Conservation (phyloP, 53 echinoderm and acorn worm genomes). For the Luidia sarsii region DNA sequence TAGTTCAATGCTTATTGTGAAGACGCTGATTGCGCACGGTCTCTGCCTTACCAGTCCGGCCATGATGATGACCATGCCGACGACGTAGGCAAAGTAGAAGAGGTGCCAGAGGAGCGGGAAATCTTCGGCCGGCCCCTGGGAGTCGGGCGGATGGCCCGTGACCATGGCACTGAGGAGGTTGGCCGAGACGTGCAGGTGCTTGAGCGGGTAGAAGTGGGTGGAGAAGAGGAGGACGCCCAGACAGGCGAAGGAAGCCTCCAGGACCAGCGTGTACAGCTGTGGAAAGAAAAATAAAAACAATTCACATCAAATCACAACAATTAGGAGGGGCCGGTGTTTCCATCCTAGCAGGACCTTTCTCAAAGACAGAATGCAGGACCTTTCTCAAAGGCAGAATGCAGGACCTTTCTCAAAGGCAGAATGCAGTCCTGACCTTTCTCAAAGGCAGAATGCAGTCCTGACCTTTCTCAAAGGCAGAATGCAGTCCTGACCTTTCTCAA, state of each 20-base stretch:
- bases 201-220: constrained; percentile 76
- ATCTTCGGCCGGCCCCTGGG: constrained; percentile 40
- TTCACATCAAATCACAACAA: constrained; percentile 29
- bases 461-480: too few relatives aligned
- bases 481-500: too few relatives aligned
- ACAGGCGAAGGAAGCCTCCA: constrained; percentile 69
- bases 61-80: constrained; percentile 64
- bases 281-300: too few relatives aligned
- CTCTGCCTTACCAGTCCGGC: constrained; percentile 89
- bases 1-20: too few relatives aligned
- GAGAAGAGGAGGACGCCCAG: constrained; percentile 74
- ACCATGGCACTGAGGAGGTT: constrained; percentile 65
- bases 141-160: constrained; percentile 58
- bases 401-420: too few relatives aligned
- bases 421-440: too few relatives aligned
- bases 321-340: constrained; percentile 57
- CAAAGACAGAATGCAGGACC: too few relatives aligned
- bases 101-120: constrained; percentile 78
- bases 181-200: constrained; percentile 68
- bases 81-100: constrained; percentile 69
- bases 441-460: too few relatives aligned
- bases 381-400: too few relatives aligned
- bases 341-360: too few relatives aligned
- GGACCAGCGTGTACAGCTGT: constrained; percentile 57
- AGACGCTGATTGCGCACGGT: too few relatives aligned